Base-by-base conservation (phyloP, 2,113 vertebrate genomes). In the Xyrauchen texanus region DNA sequence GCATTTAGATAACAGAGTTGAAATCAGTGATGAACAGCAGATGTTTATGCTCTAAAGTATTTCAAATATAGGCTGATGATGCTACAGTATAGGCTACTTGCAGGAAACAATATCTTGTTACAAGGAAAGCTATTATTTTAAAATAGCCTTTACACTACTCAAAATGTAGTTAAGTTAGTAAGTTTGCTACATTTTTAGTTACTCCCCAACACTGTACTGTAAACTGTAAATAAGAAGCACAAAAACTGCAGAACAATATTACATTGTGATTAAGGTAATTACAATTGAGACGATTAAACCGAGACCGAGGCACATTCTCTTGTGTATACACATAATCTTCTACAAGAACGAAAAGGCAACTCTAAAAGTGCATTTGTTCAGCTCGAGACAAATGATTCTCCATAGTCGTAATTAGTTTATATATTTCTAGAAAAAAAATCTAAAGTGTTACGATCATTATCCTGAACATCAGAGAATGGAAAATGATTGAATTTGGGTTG, bases 371-470 rank as follows among this genome's bases (percentile, higher is more conserved):
- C 68, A 67, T 65, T 45, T 7, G 45, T 70, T 71, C 55, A 49
- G 5, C 68, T 16, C 51, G 66, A 72, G 66, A 72, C 64, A 72
- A 79, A 79, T 69, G 68, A 71, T 62, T 53, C 60, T 63, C 44
- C 46, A 52, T 16, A 64, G 34, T 60, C 77, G 52, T 79, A 72
- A 79, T 79, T 79, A 72, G 77, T 53, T 79, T 72, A 79, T 45
- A 45, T 62, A 52, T 71, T 72, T 79, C 53, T 13, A 79, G 53
- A 62, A 60, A 44, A 44, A 58, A 74, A 80, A 65, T 55, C 62
- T 73, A 65, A 80, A 80, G 71, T 80, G 78, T 64, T 42, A 58
- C 49, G 71, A 66, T 65, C 69, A 73, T 80, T 80, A 80, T 47
- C 62, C 34, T 46, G 58, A 80, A 74, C 78, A 80, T 49, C 62